A percentile compares a stretch with the other conserved stretches of the same genome.
Conservation (phyloP, 2,888 invertebrate genomes). For the Dolichomitus sp. region DNA sequence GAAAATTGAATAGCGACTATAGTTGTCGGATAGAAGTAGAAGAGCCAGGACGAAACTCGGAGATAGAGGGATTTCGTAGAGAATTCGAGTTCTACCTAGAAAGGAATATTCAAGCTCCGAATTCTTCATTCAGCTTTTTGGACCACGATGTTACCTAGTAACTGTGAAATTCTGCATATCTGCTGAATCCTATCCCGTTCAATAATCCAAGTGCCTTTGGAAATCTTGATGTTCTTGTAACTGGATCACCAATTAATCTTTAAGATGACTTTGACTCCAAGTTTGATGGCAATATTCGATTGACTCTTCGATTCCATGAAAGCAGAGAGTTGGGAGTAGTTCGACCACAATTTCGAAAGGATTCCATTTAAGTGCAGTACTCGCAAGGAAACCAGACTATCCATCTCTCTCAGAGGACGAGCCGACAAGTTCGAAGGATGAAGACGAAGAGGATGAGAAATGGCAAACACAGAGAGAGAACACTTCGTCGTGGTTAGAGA, state of each 20-base stretch:
- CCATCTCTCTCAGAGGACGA: conserved; percentile 16
- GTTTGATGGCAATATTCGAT: conserved; percentile 38
- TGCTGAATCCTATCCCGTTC: conserved; percentile 7
- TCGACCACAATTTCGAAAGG: conserved; percentile 35
- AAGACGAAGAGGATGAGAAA: conserved; percentile 45
- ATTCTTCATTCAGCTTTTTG: conserved; percentile 30
- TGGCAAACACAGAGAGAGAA: conserved; percentile 43
- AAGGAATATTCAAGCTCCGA: conserved; percentile 3
- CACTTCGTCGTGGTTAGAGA: conserved; percentile 45
- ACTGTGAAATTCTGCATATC: conserved; percentile 9
- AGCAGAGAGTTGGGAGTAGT: conserved; percentile 50
- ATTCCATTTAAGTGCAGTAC: conserved; percentile 46
- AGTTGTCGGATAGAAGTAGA: conserved; percentile 65
- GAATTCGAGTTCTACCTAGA: conserved; percentile 22
- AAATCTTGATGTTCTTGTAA: conserved; percentile 28
- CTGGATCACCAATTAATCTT: conserved; percentile 25
- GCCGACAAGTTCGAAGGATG: conserved; percentile 18
- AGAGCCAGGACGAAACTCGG: conserved; percentile 31
- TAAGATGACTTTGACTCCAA: conserved; percentile 44
- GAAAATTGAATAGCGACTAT: conserved; percentile 77
- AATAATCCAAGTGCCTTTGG: conserved; percentile 19
- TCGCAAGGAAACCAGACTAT: conserved; percentile 25
- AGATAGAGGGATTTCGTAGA: conserved; percentile 8
- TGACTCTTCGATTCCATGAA: conserved; percentile 50
- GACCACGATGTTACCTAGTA: background rate